These are phyloP conservation scores for Mus caroli DNA, from an alignment of 2,797 vertebrate species.

Conservation along the genomic window DNA sequence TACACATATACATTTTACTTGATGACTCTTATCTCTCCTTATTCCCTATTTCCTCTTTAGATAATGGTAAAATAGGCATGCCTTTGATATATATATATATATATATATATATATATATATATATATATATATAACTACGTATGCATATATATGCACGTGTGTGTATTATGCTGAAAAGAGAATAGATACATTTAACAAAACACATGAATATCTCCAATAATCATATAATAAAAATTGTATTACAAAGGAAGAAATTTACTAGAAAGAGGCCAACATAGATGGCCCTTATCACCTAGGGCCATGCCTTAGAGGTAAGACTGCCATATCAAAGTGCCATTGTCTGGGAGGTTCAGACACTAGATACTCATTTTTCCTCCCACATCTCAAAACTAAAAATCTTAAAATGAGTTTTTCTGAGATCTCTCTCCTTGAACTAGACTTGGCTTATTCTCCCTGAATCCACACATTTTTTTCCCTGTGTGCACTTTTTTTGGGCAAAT, in stretches of 20 bases:
- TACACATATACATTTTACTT: background rate
- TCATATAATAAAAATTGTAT: background rate
- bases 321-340: background rate
- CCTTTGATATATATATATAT: background rate
- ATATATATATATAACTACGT: background rate
- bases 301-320: background rate
- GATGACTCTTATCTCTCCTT: background rate
- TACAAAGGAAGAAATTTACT: background rate
- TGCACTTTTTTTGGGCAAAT: background rate
- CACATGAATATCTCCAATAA: background rate
- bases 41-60: background rate
- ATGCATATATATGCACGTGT: background rate
- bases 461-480: background rate
- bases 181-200: slow-evolving; percentile 7
- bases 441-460: background rate
- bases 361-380: slow-evolving; percentile 12
- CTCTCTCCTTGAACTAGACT: background rate
- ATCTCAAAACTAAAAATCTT: slow-evolving; percentile 18
- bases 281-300: background rate
- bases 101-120: too few species aligned
- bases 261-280: background rate
- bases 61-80: background rate
- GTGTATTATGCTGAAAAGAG: background rate
- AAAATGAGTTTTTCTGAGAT: background rate
- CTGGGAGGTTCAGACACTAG: background rate